phyloP scores from a whole-genome alignment of 64 coral and sea anemone species.

The Orbicella faveolata region DNA sequence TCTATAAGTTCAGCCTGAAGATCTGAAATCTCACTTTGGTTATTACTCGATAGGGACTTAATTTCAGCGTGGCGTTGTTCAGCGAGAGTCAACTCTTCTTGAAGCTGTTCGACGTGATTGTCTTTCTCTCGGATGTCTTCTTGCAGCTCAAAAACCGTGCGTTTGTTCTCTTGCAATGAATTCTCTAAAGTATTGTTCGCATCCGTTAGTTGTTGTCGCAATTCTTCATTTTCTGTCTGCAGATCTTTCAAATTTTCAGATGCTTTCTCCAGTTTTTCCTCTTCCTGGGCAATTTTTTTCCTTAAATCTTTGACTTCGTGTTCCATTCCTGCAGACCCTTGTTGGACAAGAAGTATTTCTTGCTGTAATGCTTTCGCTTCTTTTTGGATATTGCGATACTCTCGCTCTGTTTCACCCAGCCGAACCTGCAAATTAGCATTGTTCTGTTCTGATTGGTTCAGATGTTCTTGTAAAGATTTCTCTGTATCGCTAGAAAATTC shows the following conservation, averaged over 20 bases:
- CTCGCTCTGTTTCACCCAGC: not conserved
- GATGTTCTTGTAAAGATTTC: slow-evolving; percentile 14
- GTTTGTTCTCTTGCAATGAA: slow-evolving; percentile 42
- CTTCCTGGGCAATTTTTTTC: slow-evolving; percentile 37
- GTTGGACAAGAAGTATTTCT: slow-evolving; percentile 8
- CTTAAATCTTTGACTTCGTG: slow-evolving; percentile 21
- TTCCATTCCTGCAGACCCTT: slow-evolving; percentile 51
- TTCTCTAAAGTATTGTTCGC: slow-evolving; percentile 39
- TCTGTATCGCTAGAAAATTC: not conserved
- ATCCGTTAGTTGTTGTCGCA: slow-evolving; percentile 43
- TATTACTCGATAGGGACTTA: slow-evolving; percentile 30
- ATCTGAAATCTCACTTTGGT: slow-evolving; percentile 31
- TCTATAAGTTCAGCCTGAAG: slow-evolving; percentile 35
- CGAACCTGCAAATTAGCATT: slow-evolving; percentile 15
- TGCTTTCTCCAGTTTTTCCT: slow-evolving; percentile 22
- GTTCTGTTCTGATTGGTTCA: slow-evolving; percentile 27
- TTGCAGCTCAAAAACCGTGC: slow-evolving; percentile 31
- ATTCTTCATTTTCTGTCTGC: slow-evolving; percentile 53
- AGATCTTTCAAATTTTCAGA: slow-evolving; percentile 32
- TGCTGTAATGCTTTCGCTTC: not conserved
- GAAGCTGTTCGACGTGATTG: slow-evolving; percentile 41
- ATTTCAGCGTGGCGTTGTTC: slow-evolving; percentile 46
- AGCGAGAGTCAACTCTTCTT: slow-evolving; percentile 31
- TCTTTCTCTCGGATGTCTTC: slow-evolving; percentile 37
- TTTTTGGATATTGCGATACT: not conserved